These are phyloP conservation scores for Hormaphis cornu DNA, from an alignment of 1,140 invertebrate genomes.

Conservation along the genomic window DNA sequence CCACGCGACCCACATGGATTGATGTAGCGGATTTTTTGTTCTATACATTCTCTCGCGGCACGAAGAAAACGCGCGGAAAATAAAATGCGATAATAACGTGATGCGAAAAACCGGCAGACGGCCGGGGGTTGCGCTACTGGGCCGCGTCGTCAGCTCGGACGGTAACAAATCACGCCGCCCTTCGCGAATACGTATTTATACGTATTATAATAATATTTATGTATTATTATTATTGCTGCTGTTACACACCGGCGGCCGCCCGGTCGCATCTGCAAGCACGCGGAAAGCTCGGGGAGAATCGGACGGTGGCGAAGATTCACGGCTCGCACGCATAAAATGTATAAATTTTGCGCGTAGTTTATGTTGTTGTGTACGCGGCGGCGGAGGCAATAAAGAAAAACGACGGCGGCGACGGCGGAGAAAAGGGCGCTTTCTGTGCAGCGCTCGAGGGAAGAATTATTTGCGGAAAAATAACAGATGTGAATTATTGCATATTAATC, in stretches of 20 bases:
- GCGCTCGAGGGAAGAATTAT: slow-evolving; percentile 29
- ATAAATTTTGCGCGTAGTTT: background rate
- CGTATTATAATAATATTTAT: too few relatives aligned
- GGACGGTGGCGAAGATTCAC: slow-evolving; percentile 20
- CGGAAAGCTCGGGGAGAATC: slow-evolving; percentile 29
- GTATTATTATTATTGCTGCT: too few relatives aligned
- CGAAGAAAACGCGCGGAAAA: background rate
- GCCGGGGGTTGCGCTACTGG: background rate
- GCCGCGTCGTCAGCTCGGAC: slow-evolving; percentile 28
- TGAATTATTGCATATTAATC: slow-evolving; percentile 35
- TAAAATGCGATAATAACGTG: slow-evolving; percentile 12
- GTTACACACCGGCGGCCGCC: background rate
- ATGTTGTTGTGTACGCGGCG: background rate
- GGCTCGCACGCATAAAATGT: background rate
- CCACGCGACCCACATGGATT: too few relatives aligned
- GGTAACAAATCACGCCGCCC: slow-evolving; percentile 14
- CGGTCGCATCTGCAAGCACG: slow-evolving; percentile 28
- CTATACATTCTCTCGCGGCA: too few relatives aligned
- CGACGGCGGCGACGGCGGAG: slow-evolving; percentile 46
- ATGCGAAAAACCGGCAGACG: slow-evolving; percentile 7
- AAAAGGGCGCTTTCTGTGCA: slow-evolving; percentile 49
- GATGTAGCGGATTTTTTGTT: too few relatives aligned
- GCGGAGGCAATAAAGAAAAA: slow-evolving; percentile 26
- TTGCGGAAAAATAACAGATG: slow-evolving; percentile 34
- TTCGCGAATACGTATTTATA: background rate